phyloP scores from a whole-genome alignment of 1,140 invertebrate genomes.

The Drosophila lacertosa region DNA sequence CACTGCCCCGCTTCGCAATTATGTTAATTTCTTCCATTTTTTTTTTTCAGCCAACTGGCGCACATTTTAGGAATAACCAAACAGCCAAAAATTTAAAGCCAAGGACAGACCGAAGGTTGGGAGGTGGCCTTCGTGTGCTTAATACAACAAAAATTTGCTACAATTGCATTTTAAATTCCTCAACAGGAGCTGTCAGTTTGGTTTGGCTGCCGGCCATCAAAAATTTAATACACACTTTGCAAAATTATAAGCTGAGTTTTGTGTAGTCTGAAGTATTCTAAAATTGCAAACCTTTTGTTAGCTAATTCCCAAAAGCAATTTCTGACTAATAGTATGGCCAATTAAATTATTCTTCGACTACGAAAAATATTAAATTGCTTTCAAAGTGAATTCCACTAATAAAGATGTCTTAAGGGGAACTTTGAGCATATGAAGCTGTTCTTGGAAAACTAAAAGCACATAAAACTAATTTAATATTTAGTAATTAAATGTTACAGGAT shows the following conservation, averaged over 20 bases:
- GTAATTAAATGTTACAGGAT: no score
- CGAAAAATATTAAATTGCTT: no score
- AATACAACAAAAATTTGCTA: constrained; percentile 65
- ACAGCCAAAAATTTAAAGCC: constrained; percentile 63
- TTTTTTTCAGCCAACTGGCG: constrained; percentile 53
- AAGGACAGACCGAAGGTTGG: constrained; percentile 24
- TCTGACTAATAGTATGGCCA: background rate
- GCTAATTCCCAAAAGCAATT: background rate
- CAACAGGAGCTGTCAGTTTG: constrained; percentile 9
- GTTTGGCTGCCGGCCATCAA: constrained; percentile 8
- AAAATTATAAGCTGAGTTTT: no score
- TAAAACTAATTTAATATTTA: no score
- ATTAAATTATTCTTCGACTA: background rate
- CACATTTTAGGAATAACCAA: constrained; percentile 63
- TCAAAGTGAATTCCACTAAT: no score
- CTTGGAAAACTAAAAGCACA: no score
- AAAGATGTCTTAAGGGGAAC: no score
- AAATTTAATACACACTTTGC: constrained; percentile 26
- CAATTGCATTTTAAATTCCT: constrained; percentile 68
- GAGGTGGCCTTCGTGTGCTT: constrained; percentile 41
- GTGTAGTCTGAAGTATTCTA: background rate
- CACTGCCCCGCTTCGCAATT: constrained; percentile 43
- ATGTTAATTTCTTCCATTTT: constrained; percentile 58
- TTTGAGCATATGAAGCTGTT: no score
- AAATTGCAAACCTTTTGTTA: background rate